These are phyloP conservation scores for Pinna nobilis DNA, from an alignment of 1,140 invertebrate species.

Conservation along the genomic window DNA sequence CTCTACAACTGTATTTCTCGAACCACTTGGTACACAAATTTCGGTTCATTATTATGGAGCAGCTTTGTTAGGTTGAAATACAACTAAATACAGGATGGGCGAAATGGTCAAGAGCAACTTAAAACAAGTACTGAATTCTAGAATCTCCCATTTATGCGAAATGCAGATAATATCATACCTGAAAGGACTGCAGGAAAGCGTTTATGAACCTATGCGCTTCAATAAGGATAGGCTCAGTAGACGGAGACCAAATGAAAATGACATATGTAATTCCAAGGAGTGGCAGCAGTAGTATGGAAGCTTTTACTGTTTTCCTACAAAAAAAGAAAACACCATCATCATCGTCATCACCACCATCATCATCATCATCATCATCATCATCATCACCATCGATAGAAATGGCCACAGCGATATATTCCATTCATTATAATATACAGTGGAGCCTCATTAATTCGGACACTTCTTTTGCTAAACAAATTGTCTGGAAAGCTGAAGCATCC, in stretches of 20 bases:
- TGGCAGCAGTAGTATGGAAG: conserved; percentile 78
- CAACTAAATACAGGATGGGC: no score
- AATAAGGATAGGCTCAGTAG: conserved; percentile 65
- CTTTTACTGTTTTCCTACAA: conserved; percentile 77
- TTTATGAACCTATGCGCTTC: conserved; percentile 75
- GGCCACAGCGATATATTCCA: neutral
- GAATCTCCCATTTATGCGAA: neutral
- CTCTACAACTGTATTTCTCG: no score
- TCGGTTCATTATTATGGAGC: neutral
- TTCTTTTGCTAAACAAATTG: neutral
- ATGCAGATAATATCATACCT: conserved; percentile 68
- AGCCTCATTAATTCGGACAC: no score
- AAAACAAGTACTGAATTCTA: neutral
- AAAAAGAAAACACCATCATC: conserved; percentile 21
- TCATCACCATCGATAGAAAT: neutral
- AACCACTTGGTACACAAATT: neutral
- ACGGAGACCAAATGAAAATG: conserved; percentile 76
- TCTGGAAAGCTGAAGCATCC: no score
- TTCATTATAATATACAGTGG: neutral
- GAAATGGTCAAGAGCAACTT: no score
- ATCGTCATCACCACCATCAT: neutral
- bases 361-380: no score
- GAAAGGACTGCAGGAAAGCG: conserved; percentile 76
- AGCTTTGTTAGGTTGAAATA: neutral
- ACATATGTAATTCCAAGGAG: conserved; percentile 78